Percentiles rank a stretch among this genome's conserved stretches.
phyloP scores from a whole-genome alignment of 2,888 invertebrate genomes.

The Torymus texanus region DNA sequence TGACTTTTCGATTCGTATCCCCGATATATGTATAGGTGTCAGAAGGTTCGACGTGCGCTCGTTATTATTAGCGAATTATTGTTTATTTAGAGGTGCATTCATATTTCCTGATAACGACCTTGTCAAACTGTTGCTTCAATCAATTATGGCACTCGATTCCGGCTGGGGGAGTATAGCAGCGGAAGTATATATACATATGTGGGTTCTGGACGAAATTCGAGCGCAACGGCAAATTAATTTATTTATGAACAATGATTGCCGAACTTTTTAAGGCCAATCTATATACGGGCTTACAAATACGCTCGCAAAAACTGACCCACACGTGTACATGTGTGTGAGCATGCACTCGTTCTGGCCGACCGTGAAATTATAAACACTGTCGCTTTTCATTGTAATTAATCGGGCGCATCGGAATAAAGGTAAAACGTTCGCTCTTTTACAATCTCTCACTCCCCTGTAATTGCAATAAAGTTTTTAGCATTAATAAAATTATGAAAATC shows the following conservation, averaged over 20 bases:
- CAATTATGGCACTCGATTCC: slow-evolving; percentile 39
- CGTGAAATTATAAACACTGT: slow-evolving; percentile 15
- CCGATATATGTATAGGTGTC: neutral
- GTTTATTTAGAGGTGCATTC: slow-evolving; percentile 43
- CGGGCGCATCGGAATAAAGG: neutral
- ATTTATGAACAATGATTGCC: slow-evolving; percentile 39
- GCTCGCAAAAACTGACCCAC: neutral
- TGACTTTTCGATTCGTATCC: slow-evolving; percentile 4
- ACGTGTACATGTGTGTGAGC: neutral
- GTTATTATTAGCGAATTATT: slow-evolving; percentile 39
- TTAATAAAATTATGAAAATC: slow-evolving; percentile 20
- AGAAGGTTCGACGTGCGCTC: neutral
- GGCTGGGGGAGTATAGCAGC: neutral
- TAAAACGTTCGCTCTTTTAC: slow-evolving; percentile 8
- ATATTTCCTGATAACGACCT: slow-evolving; percentile 45
- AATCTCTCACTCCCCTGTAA: neutral
- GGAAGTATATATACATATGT: neutral
- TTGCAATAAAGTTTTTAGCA: slow-evolving; percentile 18
- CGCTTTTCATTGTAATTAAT: slow-evolving; percentile 42
- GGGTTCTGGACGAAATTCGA: neutral
- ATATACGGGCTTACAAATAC: slow-evolving; percentile 6
- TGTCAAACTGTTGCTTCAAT: slow-evolving; percentile 52
- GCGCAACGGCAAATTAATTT: slow-evolving; percentile 22
- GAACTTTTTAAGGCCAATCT: slow-evolving; percentile 50
- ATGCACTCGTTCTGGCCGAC: neutral